Evolutionary conservation across 2,888 invertebrate genomes (phyloP).

Genomic region (Drosophila neoperkinsi): DNA sequence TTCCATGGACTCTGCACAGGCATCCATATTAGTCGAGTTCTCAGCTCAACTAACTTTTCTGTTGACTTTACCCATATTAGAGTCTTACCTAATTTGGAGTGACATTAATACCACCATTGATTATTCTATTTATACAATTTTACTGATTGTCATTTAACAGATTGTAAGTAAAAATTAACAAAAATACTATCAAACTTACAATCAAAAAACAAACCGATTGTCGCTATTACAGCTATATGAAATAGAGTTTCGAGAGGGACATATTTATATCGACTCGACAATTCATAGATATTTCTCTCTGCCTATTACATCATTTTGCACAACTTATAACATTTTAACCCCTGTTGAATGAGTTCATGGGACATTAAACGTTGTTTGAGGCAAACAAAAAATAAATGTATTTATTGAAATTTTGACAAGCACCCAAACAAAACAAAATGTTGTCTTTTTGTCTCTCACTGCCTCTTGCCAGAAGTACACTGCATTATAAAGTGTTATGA

Average conservation of each 20-base stretch:
- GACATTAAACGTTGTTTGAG: neutral
- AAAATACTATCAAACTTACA: neutral
- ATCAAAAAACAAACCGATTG: neutral
- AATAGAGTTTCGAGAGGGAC: neutral
- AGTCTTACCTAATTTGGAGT: neutral
- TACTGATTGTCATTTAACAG: neutral
- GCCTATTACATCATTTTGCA: neutral
- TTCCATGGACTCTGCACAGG: neutral
- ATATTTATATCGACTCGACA: neutral
- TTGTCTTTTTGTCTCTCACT: neutral
- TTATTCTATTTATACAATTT: neutral
- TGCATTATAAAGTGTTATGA: neutral
- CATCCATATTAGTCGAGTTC: constrained; percentile 2
- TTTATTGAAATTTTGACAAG: neutral
- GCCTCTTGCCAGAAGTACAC: neutral
- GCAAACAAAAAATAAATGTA: neutral
- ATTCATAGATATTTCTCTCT: neutral
- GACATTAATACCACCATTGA: neutral
- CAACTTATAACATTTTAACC: neutral
- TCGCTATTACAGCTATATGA: neutral
- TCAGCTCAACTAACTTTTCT: neutral
- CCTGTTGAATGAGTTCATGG: neutral
- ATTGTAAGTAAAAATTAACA: neutral
- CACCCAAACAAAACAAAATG: neutral
- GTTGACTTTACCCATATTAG: neutral